Base-by-base conservation (phyloP, 2,113 vertebrate species). In the Dascyllus trimaculatus region DNA sequence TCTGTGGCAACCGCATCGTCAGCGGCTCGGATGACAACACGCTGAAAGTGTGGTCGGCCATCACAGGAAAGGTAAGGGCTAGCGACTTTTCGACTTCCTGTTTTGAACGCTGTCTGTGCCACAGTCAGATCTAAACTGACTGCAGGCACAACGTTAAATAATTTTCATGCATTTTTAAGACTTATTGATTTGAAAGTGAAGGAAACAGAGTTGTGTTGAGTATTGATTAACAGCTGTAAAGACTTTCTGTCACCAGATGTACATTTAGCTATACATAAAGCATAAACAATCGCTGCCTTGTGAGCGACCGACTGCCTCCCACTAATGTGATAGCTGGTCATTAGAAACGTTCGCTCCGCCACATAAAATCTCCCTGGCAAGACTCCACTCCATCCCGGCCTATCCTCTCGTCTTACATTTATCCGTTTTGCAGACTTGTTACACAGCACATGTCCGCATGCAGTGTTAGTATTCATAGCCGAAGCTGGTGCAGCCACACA, bases 11-110 rank as follows among this genome's bases (percentile, higher is more conserved):
- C 93, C 95, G 98, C 56, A 99, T 99, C 24, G 98, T 99, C 87
- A 99, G 98, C 65, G 98, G 98, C 81, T 99, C 98, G 0, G 98
- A 99, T 2, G 98, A 99, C 95, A 99, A 99, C 95, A 99, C 98
- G 17, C 94, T 99, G 14, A 99, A 99, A 92, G 98, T 99, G 71
- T 99, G 98, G 98, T 99, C 98, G 24, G 98, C 98, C 0, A 96
- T 99, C 74, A 99, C 97, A 1, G 98, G 98, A 91, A 99, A 99
- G 96, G 98, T 99, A 86, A 88, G 94, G 1, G 19, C 38, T 15
- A 10, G 10, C 18, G 5, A 0, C 52, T 51, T 65, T 45, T 56
- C 5, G 18, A 3, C 48, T 57, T 59, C 52, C 52, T n/a, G 49
- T 56, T 21, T 29, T 24, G 40, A 49, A 22, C 32, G 11, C 43